A percentile compares a stretch with the other conserved stretches of the same genome.
Conservation (phyloP, 2,113 vertebrate genomes). For the Anhinga rufa region DNA sequence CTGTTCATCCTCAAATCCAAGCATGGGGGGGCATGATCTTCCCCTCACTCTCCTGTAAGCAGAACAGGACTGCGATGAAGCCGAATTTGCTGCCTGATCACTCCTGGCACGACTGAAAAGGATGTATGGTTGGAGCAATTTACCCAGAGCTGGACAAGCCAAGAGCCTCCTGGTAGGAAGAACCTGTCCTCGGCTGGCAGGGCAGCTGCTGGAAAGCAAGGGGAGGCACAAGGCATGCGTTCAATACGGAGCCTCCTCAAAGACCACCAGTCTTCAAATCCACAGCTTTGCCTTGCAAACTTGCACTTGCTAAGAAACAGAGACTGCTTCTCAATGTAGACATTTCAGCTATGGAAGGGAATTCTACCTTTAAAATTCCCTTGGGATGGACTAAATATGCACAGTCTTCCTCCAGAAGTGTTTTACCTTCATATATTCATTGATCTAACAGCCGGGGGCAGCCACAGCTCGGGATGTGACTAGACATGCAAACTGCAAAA, state of each 20-base stretch:
- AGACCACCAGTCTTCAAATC: not conserved
- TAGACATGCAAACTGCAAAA: not conserved
- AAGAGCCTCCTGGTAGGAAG: not conserved
- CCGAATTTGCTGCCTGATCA: not conserved
- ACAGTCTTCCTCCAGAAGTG: not conserved
- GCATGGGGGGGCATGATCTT: accelerated
- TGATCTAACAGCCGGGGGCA: not conserved
- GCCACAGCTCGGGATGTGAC: not conserved
- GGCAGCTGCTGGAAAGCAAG: not conserved
- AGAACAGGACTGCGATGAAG: not conserved
- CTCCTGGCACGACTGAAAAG: not conserved
- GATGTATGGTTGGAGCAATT: not conserved
- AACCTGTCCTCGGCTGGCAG: not conserved
- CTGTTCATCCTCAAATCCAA: not conserved
- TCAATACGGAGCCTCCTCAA: not conserved
- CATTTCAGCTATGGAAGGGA: not conserved
- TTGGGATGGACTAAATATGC: not conserved
- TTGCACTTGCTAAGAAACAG: not conserved
- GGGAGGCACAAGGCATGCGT: not conserved
- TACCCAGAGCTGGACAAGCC: not conserved
- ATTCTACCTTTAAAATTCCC: not conserved
- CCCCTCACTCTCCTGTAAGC: not conserved
- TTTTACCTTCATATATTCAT: not conserved
- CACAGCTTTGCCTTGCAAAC: not conserved
- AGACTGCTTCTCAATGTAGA: accelerated